These are phyloP conservation scores for Rhinopomastus cyanomelas DNA, from an alignment of 2,113 vertebrate genomes.

Conservation along the genomic window DNA sequence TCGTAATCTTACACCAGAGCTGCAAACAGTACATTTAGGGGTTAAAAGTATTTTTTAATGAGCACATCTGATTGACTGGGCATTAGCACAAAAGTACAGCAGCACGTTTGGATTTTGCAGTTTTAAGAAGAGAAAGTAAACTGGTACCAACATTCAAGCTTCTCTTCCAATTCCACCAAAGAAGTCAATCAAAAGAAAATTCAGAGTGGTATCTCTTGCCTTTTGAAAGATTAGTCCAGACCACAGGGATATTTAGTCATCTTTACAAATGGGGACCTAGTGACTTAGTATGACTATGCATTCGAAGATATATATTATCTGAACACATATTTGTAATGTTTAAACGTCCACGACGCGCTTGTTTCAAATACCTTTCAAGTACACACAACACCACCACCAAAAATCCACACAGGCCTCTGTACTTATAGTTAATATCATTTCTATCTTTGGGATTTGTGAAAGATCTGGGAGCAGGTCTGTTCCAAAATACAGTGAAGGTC, in stretches of 20 bases:
- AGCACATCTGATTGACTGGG: neutral
- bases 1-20: neutral
- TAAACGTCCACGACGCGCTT: neutral
- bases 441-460: neutral
- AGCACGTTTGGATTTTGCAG: neutral
- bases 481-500: neutral
- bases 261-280: neutral
- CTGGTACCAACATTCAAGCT: neutral
- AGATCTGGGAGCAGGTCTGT: neutral
- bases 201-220: neutral
- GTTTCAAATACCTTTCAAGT: neutral
- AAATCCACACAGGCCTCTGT: neutral
- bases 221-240: neutral
- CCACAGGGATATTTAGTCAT: neutral
- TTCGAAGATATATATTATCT: neutral
- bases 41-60: neutral
- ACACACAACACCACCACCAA: neutral
- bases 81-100: neutral
- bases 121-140: neutral
- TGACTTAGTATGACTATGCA: neutral
- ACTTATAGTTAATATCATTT: neutral
- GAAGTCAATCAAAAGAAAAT: neutral
- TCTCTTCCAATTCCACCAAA: neutral
- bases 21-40: neutral
- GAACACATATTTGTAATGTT: neutral